A percentile compares a stretch with the other conserved stretches of the same genome.
phyloP scores from a whole-genome alignment of 2,888 invertebrate genomes.

The Leptinotarsa juncta region DNA sequence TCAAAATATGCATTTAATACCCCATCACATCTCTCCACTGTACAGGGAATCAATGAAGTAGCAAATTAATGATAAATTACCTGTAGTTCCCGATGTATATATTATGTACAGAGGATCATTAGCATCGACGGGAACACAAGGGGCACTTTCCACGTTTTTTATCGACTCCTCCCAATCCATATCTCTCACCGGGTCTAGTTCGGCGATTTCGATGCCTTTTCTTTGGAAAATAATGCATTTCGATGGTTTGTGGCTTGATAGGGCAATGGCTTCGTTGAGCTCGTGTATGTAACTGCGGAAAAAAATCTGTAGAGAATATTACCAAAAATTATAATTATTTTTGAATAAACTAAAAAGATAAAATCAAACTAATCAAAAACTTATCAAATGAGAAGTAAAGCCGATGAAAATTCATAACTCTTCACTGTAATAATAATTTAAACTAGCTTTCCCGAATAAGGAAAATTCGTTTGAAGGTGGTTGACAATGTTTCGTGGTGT shows the following conservation, averaged over 20 bases:
- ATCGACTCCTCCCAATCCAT: slow-evolving; percentile 83
- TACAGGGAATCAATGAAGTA: too few species aligned
- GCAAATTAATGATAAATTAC: slow-evolving; percentile 59
- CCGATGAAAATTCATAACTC: too few species aligned
- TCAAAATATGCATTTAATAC: background rate
- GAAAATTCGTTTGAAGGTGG: too few species aligned
- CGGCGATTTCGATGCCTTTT: slow-evolving; percentile 73
- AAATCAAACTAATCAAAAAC: too few species aligned
- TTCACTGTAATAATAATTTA: too few species aligned
- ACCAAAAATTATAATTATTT: too few species aligned
- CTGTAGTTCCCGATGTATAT: slow-evolving; percentile 92
- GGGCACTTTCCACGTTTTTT: slow-evolving; percentile 73
- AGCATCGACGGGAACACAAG: slow-evolving; percentile 88
- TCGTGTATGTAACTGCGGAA: slow-evolving; percentile 78
- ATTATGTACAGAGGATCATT: slow-evolving; percentile 92
- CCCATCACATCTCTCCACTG: background rate
- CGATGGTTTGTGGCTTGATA: slow-evolving; percentile 79
- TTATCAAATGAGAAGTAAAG: too few species aligned
- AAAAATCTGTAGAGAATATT: background rate
- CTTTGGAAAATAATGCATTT: slow-evolving; percentile 88
- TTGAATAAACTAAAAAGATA: too few species aligned
- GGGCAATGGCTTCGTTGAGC: slow-evolving; percentile 82
- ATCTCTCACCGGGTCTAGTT: slow-evolving; percentile 76
- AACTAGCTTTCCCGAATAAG: too few species aligned
- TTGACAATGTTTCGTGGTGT: too few species aligned